Percentiles rank a stretch among this genome's conserved stretches.
phyloP scores from a whole-genome alignment of 2,113 vertebrate genomes.

The Marmota monax region DNA sequence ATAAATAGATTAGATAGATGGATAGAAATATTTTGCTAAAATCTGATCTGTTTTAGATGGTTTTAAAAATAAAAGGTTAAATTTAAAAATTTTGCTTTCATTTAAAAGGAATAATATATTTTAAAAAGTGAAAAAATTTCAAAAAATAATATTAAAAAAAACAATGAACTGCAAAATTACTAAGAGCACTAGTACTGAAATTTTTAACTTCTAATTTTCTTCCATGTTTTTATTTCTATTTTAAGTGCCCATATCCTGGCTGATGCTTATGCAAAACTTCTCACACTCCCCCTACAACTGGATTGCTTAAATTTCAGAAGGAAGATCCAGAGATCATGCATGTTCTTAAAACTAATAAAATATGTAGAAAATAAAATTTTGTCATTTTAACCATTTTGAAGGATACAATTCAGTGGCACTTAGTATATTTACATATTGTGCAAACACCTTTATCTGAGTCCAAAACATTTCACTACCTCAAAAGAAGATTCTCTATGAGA shows the following conservation, averaged over 20 bases:
- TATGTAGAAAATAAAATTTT: not conserved
- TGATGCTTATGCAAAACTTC: not conserved
- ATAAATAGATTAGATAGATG: not conserved
- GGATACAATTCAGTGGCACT: too few species aligned
- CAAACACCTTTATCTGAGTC: too few species aligned
- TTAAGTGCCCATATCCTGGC: not conserved
- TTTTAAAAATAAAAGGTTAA: too few species aligned
- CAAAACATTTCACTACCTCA: too few species aligned
- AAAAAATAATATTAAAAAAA: too few species aligned
- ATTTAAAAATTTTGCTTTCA: too few species aligned
- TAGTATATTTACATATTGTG: too few species aligned
- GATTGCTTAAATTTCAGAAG: not conserved
- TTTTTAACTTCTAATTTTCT: not conserved
- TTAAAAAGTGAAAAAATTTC: too few species aligned
- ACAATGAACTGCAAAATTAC: too few species aligned
- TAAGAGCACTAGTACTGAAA: not conserved
- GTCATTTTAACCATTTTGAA: too few species aligned
- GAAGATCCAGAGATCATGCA: not conserved
- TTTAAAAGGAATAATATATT: too few species aligned
- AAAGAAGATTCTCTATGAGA: too few species aligned
- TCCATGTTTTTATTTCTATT: not conserved
- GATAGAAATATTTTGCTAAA: conserved; percentile 8
- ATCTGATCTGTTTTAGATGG: not conserved
- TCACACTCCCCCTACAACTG: not conserved
- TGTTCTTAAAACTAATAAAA: not conserved